Base-by-base conservation (phyloP, 2,888 invertebrate genomes). In the Nowickia ferox region DNA sequence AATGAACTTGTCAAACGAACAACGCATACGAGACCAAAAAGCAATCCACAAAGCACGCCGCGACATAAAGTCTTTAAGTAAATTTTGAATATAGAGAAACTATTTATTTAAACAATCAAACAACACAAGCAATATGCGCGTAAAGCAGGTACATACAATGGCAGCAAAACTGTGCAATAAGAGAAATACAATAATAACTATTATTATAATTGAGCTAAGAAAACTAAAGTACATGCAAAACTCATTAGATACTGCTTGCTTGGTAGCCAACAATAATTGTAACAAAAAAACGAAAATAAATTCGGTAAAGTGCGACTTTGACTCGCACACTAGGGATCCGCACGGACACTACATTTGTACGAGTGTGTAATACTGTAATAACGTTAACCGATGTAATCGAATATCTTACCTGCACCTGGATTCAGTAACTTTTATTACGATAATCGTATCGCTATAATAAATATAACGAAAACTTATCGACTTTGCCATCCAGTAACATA, bases 1-100 rank as follows among this genome's bases (percentile, higher is more conserved):
- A 74, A 85, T 85, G 82, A 85, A 85, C 85, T 85, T 82, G 78
- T 71, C 78, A 75, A 30, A 30, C 30, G 30, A 30, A 22, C 51
- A 51, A 53, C 68, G 68, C 3, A 10, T 13, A 40, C 13, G n/a
- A 46, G 9, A 19, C 68, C 10, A 51, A 69, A 72, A 74, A 59
- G 9, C 59, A 72, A 68, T 19, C 51, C 59, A 68, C 66, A 66
- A 48, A 76, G 10, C n/a, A n/a, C 55, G 30, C 59, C 17, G 22
- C 65, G 46, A 22, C 19, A 44, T 19, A 46, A 51, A 6, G 55
- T 65, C 30, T 63, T 53, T 15, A 22, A 42, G 55, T 13, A 63
- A 19, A 42, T n/a, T n/a, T 53, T 51, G 17, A 68, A 17, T 10
- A 57, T 17, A 10, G 9, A 71, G 55, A 63, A 30, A 30, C 1